Base-by-base conservation (phyloP, 2,113 vertebrate genomes). In the Cheirogaleus medius region DNA sequence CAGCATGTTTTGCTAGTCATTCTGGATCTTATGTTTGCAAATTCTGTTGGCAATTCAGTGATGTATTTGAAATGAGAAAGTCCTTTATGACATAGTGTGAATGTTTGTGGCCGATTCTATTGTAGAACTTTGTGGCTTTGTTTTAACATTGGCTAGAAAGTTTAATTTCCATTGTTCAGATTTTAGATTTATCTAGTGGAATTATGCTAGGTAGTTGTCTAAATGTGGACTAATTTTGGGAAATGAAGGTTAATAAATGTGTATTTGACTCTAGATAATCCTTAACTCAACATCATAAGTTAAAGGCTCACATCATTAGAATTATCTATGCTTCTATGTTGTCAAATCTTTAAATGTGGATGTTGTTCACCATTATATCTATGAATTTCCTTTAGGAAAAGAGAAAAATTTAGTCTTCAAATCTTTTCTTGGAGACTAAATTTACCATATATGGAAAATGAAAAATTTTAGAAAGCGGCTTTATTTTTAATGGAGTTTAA, bases 1-100 rank as follows among this genome's bases (percentile, higher is more conserved):
- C 92, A 78, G 91, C 90, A 88, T 98, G 97, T 96, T 98, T 98
- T 98, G 97, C 95, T 98, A 98, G 97, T 97, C 91, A 97, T 98
- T 97, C 97, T 98, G 98, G 94, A 98, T 97, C 96, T 98, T 97
- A 95, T 93, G 95, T 98, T 98, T 98, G 97, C 97, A 98, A 98
- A 98, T 98, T 98, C 95, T 98, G 95, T 98, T 98, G 98, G 97
- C 98, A 98, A 98, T 98, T 98, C 86, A 96, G 97, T 98, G 96
- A 96, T 98, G 81, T 98, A 97, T 97, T 96, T 97, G 89, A 97
- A 95, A 94, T 91, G 64, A 96, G 91, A 97, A 93, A 95, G 63
- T 96, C 69, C 54, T 95, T 93, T 98, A 69, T 97, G 93, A 98
- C 93, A 93, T 98, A 83, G 96, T 97, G 27, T 98, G 97, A 98